These are phyloP conservation scores for Exaiptasia diaphana DNA, from an alignment of 64 coral and sea anemone species.

Conservation along the genomic window DNA sequence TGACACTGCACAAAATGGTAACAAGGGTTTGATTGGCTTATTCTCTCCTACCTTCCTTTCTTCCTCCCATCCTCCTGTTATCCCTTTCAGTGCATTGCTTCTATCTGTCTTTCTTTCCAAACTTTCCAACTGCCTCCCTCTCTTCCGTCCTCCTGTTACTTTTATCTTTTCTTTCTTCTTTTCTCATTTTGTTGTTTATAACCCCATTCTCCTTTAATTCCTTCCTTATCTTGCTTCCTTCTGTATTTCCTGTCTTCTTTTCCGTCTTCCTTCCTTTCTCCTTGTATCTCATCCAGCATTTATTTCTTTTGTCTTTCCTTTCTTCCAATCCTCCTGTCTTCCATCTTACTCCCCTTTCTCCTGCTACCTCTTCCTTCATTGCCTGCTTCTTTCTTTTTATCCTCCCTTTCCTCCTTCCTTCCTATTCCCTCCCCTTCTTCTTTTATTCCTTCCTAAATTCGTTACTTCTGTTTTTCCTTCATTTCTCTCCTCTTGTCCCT, in stretches of 20 bases:
- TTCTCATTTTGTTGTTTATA: too few relatives aligned
- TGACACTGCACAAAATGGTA: background rate
- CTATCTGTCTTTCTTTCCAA: background rate
- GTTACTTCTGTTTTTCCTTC: too few relatives aligned
- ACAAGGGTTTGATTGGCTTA: too few relatives aligned
- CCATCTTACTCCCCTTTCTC: background rate
- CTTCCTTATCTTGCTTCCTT: background rate
- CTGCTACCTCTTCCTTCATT: too few relatives aligned
- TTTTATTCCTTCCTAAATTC: too few relatives aligned
- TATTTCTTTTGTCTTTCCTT: background rate
- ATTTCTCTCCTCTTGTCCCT: too few relatives aligned
- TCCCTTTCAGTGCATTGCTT: background rate
- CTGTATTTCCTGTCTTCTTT: background rate
- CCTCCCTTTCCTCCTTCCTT: constrained; percentile 25
- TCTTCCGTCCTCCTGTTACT: too few relatives aligned
- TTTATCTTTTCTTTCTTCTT: too few relatives aligned
- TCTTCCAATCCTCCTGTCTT: background rate
- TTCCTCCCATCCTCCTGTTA: background rate
- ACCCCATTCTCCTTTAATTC: background rate
- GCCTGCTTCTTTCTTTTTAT: background rate
- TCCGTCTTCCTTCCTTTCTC: background rate
- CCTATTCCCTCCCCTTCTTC: too few relatives aligned
- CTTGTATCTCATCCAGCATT: background rate
- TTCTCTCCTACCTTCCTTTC: too few relatives aligned
- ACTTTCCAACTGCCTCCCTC: background rate